These are phyloP conservation scores for Beris morrisii DNA, from an alignment of 2,888 invertebrate genomes.

Conservation along the genomic window DNA sequence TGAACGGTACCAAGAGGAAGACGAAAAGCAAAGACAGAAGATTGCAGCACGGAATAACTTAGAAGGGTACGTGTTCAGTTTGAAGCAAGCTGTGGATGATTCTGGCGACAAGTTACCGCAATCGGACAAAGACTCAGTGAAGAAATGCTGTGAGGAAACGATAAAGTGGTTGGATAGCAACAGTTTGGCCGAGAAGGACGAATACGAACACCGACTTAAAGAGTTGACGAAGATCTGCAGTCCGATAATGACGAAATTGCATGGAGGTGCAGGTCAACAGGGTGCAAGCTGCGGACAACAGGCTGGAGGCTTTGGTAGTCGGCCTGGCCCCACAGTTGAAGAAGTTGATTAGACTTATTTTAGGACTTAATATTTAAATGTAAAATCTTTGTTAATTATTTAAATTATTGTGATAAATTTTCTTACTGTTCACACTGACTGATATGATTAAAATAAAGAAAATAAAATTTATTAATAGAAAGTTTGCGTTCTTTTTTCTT, in stretches of 20 bases:
- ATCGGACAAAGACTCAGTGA: conserved; percentile 67
- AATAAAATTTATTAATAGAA: no score
- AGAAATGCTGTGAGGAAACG: conserved; percentile 66
- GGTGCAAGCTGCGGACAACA: conserved; percentile 45
- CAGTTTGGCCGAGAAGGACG: conserved; percentile 69
- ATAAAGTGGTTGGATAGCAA: conserved; percentile 79
- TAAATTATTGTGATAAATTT: no score
- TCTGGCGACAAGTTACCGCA: conserved; percentile 64
- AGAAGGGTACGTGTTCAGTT: conserved; percentile 74
- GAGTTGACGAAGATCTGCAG: conserved; percentile 69
- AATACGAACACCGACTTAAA: conserved; percentile 71
- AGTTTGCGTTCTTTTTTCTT: no score
- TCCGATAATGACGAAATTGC: conserved; percentile 75
- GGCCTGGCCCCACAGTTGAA: conserved; percentile 63
- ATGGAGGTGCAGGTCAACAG: conserved; percentile 48
- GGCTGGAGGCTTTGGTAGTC: conserved; percentile 46
- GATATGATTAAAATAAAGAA: no score
- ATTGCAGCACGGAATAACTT: conserved; percentile 75
- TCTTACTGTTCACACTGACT: no score
- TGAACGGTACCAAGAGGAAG: conserved; percentile 75
- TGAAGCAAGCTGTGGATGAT: conserved; percentile 65
- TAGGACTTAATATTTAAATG: no score
- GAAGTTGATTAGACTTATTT: conserved; percentile 60
- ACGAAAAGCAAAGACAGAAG: conserved; percentile 68
- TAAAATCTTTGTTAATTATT: no score